Percentiles rank a stretch among this genome's conserved stretches.
Evolutionary conservation across 2,797 vertebrate genomes (phyloP).

Genomic region (Saxicola maurus): DNA sequence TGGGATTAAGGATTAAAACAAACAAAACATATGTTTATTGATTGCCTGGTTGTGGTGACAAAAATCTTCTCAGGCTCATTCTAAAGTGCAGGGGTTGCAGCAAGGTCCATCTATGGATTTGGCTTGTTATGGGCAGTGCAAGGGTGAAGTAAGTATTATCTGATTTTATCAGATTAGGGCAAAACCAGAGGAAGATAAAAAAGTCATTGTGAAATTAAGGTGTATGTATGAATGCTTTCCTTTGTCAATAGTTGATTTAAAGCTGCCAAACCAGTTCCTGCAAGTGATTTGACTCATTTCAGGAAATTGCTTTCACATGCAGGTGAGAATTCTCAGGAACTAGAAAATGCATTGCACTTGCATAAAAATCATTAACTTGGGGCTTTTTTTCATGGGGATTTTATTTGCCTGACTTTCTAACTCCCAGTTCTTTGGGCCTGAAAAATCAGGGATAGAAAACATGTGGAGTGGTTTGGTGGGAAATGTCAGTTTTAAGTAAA

Average conservation of each 20-base stretch:
- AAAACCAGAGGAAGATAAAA: background rate
- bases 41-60: background rate
- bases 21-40: background rate
- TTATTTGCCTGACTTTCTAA: background rate
- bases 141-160: background rate
- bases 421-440: background rate
- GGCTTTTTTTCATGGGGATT: accelerated
- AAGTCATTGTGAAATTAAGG: background rate
- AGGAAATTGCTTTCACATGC: background rate
- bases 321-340: background rate
- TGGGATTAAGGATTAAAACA: background rate
- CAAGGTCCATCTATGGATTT: background rate
- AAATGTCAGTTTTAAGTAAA: background rate
- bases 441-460: background rate
- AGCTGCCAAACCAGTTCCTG: background rate
- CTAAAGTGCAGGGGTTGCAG: background rate
- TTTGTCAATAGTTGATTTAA: background rate
- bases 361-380: background rate
- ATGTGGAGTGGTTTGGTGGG: accelerated
- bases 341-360: background rate
- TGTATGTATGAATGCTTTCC: accelerated
- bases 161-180: background rate
- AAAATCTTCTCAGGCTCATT: background rate
- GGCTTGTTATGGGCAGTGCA: background rate
- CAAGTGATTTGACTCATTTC: background rate